Conservation (phyloP, 2,113 vertebrate species). For the Hirundichthys speculiger region DNA sequence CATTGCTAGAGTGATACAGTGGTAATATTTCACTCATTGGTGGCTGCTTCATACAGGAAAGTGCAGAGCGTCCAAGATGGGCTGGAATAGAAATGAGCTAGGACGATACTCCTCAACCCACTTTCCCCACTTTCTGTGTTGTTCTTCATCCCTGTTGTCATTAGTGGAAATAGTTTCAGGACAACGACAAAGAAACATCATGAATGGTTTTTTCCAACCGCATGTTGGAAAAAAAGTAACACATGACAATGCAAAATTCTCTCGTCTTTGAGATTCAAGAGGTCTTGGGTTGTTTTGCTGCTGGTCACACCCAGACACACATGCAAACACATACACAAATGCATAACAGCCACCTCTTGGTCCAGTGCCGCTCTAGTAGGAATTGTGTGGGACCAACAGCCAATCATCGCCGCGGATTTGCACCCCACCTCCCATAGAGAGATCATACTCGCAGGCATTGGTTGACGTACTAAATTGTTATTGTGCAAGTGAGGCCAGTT, state of each 20-base stretch:
- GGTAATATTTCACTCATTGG: conserved; percentile 48
- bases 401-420: conserved; percentile 64
- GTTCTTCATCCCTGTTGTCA: neutral
- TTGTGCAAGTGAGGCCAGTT: conserved; percentile 42
- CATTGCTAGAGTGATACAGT: conserved; percentile 6
- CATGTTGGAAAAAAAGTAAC: neutral
- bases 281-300: neutral
- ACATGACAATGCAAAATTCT: neutral
- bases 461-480: conserved; percentile 42
- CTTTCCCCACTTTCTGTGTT: conserved; percentile 17
- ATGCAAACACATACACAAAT: conserved; percentile 20
- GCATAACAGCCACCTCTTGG: conserved; percentile 5
- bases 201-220: neutral
- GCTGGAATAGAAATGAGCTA: conserved; percentile 39
- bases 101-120: conserved; percentile 40
- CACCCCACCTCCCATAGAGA: conserved; percentile 66
- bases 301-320: conserved; percentile 6
- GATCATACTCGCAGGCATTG: conserved; percentile 48
- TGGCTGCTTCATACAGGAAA: conserved; percentile 53
- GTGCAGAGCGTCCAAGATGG: conserved; percentile 57
- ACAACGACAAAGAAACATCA: neutral
- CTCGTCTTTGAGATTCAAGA: neutral
- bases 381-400: conserved; percentile 42
- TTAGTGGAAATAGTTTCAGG: neutral
- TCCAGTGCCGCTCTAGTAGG: conserved; percentile 8